Evolutionary conservation across 30 jellyfish, hydroid and myxozoan genomes (phyloP), one percentile per base, ranked within the genome.

Genomic region (Phacellophora camtschatica): DNA sequence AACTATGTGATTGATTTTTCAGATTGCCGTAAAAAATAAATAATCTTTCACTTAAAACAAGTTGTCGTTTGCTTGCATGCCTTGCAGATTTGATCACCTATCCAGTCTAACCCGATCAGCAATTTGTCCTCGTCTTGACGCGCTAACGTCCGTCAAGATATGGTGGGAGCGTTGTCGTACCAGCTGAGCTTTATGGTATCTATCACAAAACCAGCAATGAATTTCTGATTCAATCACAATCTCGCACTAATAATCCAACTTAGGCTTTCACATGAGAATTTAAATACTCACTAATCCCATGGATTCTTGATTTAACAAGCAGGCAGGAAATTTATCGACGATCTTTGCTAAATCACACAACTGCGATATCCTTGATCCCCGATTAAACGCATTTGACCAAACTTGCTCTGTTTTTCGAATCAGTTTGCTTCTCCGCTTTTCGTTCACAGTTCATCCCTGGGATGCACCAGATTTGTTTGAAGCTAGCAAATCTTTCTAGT

Each of bases 181-280:
- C 66, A 49, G 80, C 71, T 66, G 37, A 65, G 64, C 91, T 55
- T 46, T 43, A 61, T 63, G 43, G 49, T 49, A 42, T 51, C 25
- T 34, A 62, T n/a, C n/a, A 46, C 41, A 77, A 63, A 80, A 19
- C 84, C 91, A 66, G 56, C 66, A 66, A 63, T 39, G 50, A 62
- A 42, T 65, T 28, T 65, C 71, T n/a, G 76, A 31, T 56, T 53
- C 54, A 80, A 80, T 80, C 79, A 67, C 72, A 64, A 80, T 61
- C 80, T 64, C 43, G 83, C 81, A 46, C 57, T 22, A 22, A 39
- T 80, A 80, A 80, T 80, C 91, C 91, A 66, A 80, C 91, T 80
- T 33, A 65, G 84, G 50, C 45, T 61, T 64, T 55, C 51, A 31
- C 20, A 56, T 80, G 57, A 66, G 66, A 66, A 62, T 42, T 46